Conservation (phyloP, 2,797 vertebrate species). For the Pitangus sulphuratus region DNA sequence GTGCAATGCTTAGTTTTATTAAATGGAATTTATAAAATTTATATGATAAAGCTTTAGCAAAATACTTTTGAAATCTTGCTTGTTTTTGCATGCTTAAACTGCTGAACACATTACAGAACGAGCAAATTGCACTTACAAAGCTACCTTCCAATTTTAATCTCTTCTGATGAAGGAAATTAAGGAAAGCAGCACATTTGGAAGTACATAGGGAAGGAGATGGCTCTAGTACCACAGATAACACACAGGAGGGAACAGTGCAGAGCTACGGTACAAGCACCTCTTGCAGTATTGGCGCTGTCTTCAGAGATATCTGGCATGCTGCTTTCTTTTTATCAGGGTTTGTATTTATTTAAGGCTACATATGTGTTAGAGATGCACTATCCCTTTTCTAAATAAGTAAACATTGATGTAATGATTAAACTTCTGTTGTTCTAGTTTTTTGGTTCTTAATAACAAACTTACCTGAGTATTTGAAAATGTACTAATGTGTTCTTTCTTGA, state of each 20-base stretch:
- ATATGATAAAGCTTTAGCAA: background rate
- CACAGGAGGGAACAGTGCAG: conserved; percentile 91
- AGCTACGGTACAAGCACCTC: conserved; percentile 84
- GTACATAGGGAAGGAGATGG: conserved; percentile 98
- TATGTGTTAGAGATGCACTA: conserved; percentile 76
- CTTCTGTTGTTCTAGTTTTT: background rate
- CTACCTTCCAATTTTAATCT: conserved; percentile 81
- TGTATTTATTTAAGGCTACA: conserved; percentile 85
- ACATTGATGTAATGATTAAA: conserved; percentile 40
- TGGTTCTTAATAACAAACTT: background rate
- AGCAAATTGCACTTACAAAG: conserved; percentile 71
- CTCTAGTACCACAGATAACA: conserved; percentile 99
- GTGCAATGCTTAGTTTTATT: background rate
- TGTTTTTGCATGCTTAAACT: conserved; percentile 63
- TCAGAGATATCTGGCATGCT: conserved; percentile 98
- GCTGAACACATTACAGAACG: conserved; percentile 35
- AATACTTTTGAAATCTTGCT: background rate
- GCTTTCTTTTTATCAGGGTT: conserved; percentile 98
- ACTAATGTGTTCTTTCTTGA: background rate
- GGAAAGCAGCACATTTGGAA: conserved; percentile 98
- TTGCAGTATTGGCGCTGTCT: conserved; percentile 90
- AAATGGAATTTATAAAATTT: background rate
- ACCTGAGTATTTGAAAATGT: background rate
- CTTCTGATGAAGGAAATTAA: conserved; percentile 95
- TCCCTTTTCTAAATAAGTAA: conserved; percentile 71